Conservation (phyloP, 2,113 vertebrate genomes). For the Crotophaga sulcirostris region DNA sequence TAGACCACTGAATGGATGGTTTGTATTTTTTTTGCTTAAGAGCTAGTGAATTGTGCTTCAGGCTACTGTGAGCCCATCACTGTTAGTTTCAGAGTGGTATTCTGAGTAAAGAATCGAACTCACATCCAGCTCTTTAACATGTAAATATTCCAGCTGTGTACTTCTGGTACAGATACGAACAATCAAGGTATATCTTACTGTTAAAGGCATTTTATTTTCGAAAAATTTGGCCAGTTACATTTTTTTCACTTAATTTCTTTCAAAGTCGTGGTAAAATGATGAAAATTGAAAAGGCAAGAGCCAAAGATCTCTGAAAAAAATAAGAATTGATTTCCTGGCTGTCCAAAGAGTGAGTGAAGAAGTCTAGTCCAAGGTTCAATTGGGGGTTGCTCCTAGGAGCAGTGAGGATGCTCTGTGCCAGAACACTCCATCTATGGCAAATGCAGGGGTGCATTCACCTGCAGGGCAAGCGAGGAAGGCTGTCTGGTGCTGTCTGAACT, state of each 20-base stretch:
- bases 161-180: background rate
- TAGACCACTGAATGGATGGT: background rate
- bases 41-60: background rate
- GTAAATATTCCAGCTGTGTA: background rate
- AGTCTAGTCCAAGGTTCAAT: rapidly evolving
- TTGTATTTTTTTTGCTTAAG: background rate
- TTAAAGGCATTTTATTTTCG: background rate
- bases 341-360: background rate
- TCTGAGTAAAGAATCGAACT: background rate
- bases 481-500: background rate
- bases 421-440: rapidly evolving
- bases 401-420: rapidly evolving
- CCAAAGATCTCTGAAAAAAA: background rate
- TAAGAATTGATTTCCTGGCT: background rate
- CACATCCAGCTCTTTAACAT: background rate
- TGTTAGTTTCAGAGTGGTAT: background rate
- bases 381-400: background rate
- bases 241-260: background rate
- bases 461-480: rapidly evolving
- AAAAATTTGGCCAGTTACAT: background rate
- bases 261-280: background rate
- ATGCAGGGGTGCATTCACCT: too few relatives aligned
- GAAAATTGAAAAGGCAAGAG: background rate
- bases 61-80: background rate
- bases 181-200: background rate